Evolutionary conservation across 2,888 invertebrate genomes (phyloP).

Genomic region (Caenorhabditis sp.): DNA sequence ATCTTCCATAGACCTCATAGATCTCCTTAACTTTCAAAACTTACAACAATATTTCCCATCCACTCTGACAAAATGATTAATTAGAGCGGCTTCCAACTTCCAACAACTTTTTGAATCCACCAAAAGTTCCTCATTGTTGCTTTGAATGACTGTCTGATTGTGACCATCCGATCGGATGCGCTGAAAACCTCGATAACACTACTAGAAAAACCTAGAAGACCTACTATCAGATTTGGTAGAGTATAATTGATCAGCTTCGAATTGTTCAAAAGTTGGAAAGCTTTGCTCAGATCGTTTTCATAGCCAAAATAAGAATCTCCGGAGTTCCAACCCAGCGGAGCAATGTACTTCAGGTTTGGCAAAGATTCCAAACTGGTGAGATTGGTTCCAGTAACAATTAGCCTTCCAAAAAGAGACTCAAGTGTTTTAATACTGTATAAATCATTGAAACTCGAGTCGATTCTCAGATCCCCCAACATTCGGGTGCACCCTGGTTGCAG

Average conservation of each 20-base stretch:
- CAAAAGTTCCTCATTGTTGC: not conserved
- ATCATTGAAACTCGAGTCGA: not conserved
- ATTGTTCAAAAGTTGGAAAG: not conserved
- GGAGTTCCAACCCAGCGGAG: not conserved
- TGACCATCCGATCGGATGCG: not conserved
- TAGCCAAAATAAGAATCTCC: not conserved
- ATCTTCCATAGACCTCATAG: too few species aligned
- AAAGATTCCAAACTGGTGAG: not conserved
- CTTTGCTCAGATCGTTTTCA: not conserved
- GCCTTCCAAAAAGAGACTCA: not conserved
- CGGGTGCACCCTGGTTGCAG: not conserved
- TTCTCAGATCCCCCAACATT: not conserved
- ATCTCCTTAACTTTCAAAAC: too few species aligned
- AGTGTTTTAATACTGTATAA: not conserved
- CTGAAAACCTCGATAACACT: not conserved
- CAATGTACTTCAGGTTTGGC: not conserved
- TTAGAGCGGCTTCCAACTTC: not conserved
- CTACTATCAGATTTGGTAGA: not conserved
- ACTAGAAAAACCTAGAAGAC: not conserved
- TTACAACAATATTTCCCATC: not conserved
- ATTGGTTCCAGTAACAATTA: not conserved
- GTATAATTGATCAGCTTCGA: not conserved
- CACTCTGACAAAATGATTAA: not conserved
- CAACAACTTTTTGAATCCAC: not conserved
- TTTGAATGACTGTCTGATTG: not conserved